Percentiles rank a stretch among this genome's conserved stretches.
Evolutionary conservation across 2,113 vertebrate species (phyloP).

Genomic region (Connochaetes taurinus): DNA sequence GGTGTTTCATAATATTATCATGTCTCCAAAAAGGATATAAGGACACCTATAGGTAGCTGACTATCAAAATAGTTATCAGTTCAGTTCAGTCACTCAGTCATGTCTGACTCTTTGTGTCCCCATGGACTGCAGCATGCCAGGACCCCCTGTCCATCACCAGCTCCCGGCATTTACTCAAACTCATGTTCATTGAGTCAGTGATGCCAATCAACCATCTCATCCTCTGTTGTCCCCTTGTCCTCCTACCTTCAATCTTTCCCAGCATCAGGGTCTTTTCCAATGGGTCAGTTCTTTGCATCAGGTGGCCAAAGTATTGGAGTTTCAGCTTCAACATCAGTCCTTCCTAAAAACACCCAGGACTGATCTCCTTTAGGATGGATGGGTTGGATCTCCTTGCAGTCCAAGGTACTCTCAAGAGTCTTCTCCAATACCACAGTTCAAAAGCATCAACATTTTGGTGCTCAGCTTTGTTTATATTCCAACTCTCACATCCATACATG

Average conservation of each 20-base stretch:
- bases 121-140: neutral
- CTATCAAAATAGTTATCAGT: neutral
- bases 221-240: neutral
- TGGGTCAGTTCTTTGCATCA: neutral
- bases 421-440: neutral
- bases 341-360: neutral
- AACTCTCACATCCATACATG: neutral
- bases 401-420: neutral
- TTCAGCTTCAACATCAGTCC: neutral
- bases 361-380: neutral
- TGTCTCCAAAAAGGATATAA: neutral
- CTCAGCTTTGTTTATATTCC: neutral
- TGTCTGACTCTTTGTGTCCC: neutral
- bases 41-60: neutral
- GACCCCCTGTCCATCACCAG: neutral
- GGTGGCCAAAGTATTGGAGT: neutral
- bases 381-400: neutral
- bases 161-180: fast-evolving
- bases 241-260: neutral
- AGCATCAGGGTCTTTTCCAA: neutral
- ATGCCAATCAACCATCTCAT: neutral
- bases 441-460: neutral
- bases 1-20: neutral
- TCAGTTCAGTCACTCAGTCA: neutral
- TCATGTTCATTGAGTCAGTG: neutral